A percentile compares a stretch with the other conserved stretches of the same genome.
Conservation (phyloP, 2,888 invertebrate genomes). For the Nasonovia ribisnigri region DNA sequence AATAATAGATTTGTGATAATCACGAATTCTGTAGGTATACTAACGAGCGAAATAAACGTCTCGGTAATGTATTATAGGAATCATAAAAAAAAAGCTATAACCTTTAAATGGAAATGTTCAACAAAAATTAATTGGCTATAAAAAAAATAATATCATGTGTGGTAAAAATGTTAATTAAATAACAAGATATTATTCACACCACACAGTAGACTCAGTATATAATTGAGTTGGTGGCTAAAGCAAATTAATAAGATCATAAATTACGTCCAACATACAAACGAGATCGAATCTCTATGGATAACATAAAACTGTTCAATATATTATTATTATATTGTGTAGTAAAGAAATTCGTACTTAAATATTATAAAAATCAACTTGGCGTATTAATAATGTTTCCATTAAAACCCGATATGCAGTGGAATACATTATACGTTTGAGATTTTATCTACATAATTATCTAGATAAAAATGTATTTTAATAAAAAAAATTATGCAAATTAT, state of each 20-base stretch:
- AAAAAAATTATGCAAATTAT: neutral
- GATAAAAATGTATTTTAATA: constrained; percentile 2
- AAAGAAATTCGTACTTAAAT: neutral
- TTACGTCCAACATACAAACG: neutral
- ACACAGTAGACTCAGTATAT: neutral
- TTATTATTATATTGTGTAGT: neutral
- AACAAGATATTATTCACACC: neutral
- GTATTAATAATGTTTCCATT: neutral
- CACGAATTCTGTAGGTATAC: neutral
- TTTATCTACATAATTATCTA: neutral
- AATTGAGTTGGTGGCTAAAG: neutral
- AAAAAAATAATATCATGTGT: neutral
- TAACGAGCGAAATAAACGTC: neutral
- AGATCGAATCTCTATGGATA: constrained; percentile 1
- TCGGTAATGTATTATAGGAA: neutral
- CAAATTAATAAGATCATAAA: constrained; percentile 18
- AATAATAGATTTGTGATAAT: neutral
- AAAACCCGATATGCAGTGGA: neutral
- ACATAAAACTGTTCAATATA: constrained; percentile 13
- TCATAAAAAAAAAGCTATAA: constrained; percentile 9
- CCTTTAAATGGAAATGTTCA: neutral
- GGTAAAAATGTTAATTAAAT: constrained; percentile 14
- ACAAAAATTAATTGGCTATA: constrained; percentile 3
- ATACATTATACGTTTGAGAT: neutral
- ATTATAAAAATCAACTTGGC: neutral